These are phyloP conservation scores for Dinocampus coccinellae DNA, from an alignment of 2,888 invertebrate genomes.

Conservation along the genomic window DNA sequence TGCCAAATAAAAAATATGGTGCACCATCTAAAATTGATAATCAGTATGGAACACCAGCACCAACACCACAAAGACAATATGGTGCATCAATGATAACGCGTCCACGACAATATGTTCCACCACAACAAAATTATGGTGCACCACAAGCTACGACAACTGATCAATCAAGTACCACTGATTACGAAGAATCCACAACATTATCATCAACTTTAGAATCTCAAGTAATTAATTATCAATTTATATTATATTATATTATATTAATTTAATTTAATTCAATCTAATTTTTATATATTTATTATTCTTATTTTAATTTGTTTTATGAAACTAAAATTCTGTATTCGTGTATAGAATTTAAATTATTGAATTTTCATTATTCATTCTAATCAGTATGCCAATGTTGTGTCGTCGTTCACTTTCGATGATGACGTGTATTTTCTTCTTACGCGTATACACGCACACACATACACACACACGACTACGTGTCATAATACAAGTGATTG, in stretches of 20 bases:
- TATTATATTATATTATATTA: too few species aligned
- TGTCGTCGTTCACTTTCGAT: constrained; percentile 58
- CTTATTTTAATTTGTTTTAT: neutral
- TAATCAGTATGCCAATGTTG: constrained; percentile 49
- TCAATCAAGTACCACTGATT: constrained; percentile 62
- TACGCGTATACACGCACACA: neutral
- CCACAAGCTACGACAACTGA: constrained; percentile 54
- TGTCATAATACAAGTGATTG: neutral
- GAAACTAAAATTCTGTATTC: neutral
- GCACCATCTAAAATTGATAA: constrained; percentile 36
- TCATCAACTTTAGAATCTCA: constrained; percentile 57
- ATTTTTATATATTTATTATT: neutral
- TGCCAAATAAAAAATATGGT: constrained; percentile 49
- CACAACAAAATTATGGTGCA: constrained; percentile 47
- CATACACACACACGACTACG: neutral
- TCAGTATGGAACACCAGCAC: constrained; percentile 30
- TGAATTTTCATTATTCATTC: constrained; percentile 31
- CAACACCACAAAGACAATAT: constrained; percentile 50
- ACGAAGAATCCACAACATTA: constrained; percentile 62
- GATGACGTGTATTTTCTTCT: constrained; percentile 46
- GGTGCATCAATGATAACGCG: constrained; percentile 59
- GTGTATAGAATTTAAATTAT: constrained; percentile 49
- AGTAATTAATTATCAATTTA: too few species aligned
- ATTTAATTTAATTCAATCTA: constrained; percentile 7
- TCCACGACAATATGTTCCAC: constrained; percentile 42